phyloP scores from a whole-genome alignment of 2,113 vertebrate genomes.

The Psephotus haematonotus region DNA sequence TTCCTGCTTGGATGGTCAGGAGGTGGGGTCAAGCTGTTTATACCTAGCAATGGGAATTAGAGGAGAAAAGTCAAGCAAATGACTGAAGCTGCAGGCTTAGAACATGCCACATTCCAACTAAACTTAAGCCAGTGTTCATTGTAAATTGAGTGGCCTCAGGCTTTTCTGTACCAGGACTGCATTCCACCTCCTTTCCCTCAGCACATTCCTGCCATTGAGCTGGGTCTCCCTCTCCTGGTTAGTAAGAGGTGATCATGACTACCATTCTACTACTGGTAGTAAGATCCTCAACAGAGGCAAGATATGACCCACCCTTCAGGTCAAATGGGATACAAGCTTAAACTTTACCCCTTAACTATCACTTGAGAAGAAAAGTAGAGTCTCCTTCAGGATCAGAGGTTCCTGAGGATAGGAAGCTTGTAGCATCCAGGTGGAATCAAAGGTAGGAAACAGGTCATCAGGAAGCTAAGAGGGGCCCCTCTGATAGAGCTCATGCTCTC shows the following conservation, averaged over 20 bases:
- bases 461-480: not conserved
- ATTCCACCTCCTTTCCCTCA: not conserved
- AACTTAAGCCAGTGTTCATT: not conserved
- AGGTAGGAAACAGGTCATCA: not conserved
- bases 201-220: not conserved
- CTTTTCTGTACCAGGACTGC: not conserved
- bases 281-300: not conserved
- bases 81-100: slow-evolving; percentile 33
- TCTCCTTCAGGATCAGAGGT: not conserved
- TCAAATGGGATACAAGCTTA: not conserved
- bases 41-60: slow-evolving; percentile 1
- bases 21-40: not conserved
- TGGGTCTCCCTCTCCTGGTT: not conserved
- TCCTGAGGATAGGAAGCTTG: not conserved
- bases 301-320: not conserved
- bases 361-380: not conserved
- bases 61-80: not conserved
- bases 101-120: not conserved
- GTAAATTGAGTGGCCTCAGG: not conserved
- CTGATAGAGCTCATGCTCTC: not conserved
- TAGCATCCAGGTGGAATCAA: not conserved
- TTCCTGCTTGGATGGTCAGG: not conserved
- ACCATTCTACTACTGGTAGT: not conserved
- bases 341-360: not conserved
- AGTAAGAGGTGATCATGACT: not conserved